phyloP scores from a whole-genome alignment of 2,113 vertebrate species.

The Petaurus breviceps region DNA sequence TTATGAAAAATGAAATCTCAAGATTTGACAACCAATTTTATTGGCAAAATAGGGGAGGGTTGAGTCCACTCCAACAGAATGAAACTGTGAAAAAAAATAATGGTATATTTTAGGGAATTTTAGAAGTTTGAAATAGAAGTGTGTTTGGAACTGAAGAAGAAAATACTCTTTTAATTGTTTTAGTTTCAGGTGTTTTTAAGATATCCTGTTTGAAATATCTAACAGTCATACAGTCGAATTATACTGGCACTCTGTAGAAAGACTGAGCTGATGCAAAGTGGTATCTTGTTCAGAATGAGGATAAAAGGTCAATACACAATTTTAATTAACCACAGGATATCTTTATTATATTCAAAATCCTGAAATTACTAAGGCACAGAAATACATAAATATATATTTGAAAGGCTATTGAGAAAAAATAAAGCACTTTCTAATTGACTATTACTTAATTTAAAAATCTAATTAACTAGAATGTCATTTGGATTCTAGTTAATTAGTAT shows the following conservation, averaged over 20 bases:
- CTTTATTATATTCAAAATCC: neutral
- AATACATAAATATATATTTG: neutral
- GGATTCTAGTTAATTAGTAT: neutral
- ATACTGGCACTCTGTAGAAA: neutral
- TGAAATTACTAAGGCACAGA: neutral
- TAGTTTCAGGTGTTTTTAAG: neutral
- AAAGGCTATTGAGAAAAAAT: neutral
- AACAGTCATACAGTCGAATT: neutral
- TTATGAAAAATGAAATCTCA: no score
- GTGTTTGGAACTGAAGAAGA: neutral
- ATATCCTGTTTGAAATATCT: neutral
- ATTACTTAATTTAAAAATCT: neutral
- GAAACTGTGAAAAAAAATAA: neutral
- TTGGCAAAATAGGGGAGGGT: no score
- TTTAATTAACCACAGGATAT: neutral
- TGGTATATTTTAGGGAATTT: neutral
- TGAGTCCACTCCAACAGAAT: no score
- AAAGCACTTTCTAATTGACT: no score
- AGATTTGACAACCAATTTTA: no score
- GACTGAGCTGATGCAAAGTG: neutral
- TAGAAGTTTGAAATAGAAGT: neutral
- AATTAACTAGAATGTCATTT: neutral
- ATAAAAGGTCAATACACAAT: neutral
- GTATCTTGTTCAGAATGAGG: neutral
- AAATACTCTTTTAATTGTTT: neutral